Evolutionary conservation across 1,140 invertebrate species (phyloP), one percentile per base, ranked within the genome.

Genomic region (Procambarus clarkii): DNA sequence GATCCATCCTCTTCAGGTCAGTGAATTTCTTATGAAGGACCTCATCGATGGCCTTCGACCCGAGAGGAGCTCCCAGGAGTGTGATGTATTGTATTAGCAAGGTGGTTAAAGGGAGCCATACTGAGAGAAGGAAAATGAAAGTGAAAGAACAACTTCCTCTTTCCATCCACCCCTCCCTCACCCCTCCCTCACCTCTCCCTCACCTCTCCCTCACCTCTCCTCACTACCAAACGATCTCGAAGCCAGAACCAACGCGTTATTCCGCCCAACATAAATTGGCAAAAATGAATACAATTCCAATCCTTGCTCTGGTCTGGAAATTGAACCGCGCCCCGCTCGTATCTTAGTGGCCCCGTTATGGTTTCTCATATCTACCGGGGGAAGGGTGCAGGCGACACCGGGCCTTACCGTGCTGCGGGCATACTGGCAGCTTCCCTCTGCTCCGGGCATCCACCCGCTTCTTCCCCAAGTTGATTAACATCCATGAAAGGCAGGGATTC

Each of bases 251-350:
- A 54, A 13, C 80, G 60, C 58, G 44, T n/a, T 78, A 88, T 88
- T 46, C 80, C 58, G 69, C 82, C 48, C 80, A 9, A 18, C 50
- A n/a, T 82, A 91, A 91, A 91, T 85, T 78, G 88, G 82, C 83
- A 54, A 85, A 91, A 84, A 91, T 91, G 82, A 91, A 85, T 85
- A 91, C 88, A 91, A 85, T 91, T 91, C 60, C 88, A 91, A 91
- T 84, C 88, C 88, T 84, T 82, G 4, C 82, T 85, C 24, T 85
- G 46, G 50, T 46, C 64, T 79, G 81, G 82, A 91, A 91, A 91
- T 91, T 84, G 88, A 91, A 91, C 58, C 88, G 46, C 60, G 71
- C 74, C 88, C 81, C 60, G 74, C 80, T 90, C 60, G 60, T 64
- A 11, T 64, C 60, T 58, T 91, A 84, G 58, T 18, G 50, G 74